A percentile compares a stretch with the other conserved stretches of the same genome.
These are phyloP conservation scores for Falco rusticolus DNA, from an alignment of 2,797 vertebrate species.

Conservation along the genomic window DNA sequence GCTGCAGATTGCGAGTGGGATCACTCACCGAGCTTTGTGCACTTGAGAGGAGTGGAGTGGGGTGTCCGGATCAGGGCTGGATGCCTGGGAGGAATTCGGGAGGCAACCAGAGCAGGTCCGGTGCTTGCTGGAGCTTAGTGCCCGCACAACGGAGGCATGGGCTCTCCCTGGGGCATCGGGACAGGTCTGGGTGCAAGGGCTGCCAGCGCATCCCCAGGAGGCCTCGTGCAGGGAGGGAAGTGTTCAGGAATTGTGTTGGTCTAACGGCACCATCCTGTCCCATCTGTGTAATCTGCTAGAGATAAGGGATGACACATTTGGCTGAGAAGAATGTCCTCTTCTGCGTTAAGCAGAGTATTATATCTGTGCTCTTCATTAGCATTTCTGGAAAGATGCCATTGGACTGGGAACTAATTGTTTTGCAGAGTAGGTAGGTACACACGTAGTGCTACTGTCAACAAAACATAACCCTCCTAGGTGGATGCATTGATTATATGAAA, in stretches of 20 bases:
- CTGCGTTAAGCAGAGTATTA: background rate
- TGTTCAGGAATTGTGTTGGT: background rate
- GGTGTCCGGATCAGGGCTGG: background rate
- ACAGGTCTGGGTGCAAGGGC: too few relatives aligned
- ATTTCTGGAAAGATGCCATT: background rate
- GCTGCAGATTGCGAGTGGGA: background rate
- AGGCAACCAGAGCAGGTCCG: accelerated
- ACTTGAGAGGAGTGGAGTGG: accelerated
- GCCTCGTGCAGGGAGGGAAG: background rate
- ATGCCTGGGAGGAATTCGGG: background rate
- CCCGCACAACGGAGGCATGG: accelerated
- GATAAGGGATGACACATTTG: background rate
- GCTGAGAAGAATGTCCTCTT: background rate
- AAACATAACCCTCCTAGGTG: background rate
- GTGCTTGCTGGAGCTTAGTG: accelerated
- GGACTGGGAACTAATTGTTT: background rate
- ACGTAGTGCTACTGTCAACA: background rate
- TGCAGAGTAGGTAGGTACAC: background rate
- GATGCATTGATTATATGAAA: constrained; percentile 25
- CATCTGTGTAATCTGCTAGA: accelerated
- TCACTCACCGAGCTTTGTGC: accelerated
- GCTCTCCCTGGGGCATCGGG: accelerated
- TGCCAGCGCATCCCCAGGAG: accelerated
- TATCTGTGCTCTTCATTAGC: background rate
- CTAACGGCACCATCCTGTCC: accelerated